Evolutionary conservation across 2,888 invertebrate genomes (phyloP), one percentile per base, ranked within the genome.

Genomic region (Drosophila neonasuta): DNA sequence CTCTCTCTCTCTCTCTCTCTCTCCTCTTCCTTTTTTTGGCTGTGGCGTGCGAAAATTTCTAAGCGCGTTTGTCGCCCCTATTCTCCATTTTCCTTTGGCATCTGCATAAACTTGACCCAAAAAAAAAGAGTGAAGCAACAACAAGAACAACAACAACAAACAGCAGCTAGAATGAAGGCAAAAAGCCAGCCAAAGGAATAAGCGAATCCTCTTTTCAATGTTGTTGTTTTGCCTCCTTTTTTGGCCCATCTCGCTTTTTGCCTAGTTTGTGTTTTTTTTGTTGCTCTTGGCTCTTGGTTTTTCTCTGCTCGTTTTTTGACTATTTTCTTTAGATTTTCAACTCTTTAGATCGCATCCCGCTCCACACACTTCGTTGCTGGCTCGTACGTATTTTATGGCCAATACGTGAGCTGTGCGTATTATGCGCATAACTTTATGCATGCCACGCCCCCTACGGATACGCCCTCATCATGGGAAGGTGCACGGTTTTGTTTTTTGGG

Each of bases 31-130:
- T 4, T 20, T 17, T 29, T 24, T 10, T 10, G 17, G 46, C 36
- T 46, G 36, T 45, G 15, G 71, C 74, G 79, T 80, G 80, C 76
- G 71, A 80, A 80, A 78, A 80, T 80, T 81, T 76, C 82, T 66
- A 70, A 81, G 78, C 80, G 82, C 80, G 74, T 71, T 80, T 80
- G 80, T 79, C 76, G 79, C 79, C 69, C 61, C 24, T 24, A 46
- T 52, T 54, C 59, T 50, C 59, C 50, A 41, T 50, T 48, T 44
- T 49, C 41, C 50, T 68, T 70, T 52, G 74, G 64, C 84, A 83
- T 83, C 82, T 83, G 83, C 83, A 83, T 83, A 85, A 84, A 85
- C 85, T 84, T 84, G 85, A 84, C 85, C 83, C 83, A 81, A 81
- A 84, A 80, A 66, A 39, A 46, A 20, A 44, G 24, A 24, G 24